Conservation (phyloP, 1,140 invertebrate genomes). For the Sinella curviseta region DNA sequence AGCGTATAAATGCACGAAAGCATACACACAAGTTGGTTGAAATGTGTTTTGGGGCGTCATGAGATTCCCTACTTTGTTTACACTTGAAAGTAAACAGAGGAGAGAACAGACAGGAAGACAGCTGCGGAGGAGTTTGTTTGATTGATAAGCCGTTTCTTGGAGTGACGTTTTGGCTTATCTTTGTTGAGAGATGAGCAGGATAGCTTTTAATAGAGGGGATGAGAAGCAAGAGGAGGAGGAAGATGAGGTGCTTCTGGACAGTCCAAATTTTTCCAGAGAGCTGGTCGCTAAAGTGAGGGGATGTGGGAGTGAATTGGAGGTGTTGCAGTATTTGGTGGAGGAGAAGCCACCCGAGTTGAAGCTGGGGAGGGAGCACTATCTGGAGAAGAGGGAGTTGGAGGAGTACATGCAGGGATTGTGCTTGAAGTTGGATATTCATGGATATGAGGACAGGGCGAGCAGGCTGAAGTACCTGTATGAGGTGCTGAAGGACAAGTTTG, state of each 20-base stretch:
- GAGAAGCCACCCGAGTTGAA: conserved; percentile 24
- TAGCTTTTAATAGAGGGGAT: too few species aligned
- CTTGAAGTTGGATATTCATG: conserved; percentile 39
- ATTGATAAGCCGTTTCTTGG: too few species aligned
- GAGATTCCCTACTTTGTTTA: too few species aligned
- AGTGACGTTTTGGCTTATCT: too few species aligned
- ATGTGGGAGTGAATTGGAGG: conserved; percentile 1
- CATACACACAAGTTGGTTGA: too few species aligned
- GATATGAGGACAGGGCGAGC: conserved; percentile 34
- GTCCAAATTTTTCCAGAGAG: neutral
- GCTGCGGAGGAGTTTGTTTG: too few species aligned
- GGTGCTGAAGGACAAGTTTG: conserved; percentile 26
- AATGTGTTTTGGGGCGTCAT: too few species aligned
- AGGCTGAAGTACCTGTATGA: conserved; percentile 33
- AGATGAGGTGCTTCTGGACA: neutral
- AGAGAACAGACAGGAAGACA: too few species aligned
- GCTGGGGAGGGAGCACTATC: conserved; percentile 6
- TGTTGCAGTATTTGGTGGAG: conserved; percentile 23
- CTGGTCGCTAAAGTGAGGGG: neutral
- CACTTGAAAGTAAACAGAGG: too few species aligned
- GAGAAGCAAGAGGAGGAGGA: neutral
- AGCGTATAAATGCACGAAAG: too few species aligned
- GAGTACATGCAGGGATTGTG: conserved; percentile 19
- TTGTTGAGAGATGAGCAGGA: too few species aligned
- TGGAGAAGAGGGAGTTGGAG: conserved; percentile 27